phyloP scores from a whole-genome alignment of 2,113 vertebrate genomes.

The Chauna torquata region DNA sequence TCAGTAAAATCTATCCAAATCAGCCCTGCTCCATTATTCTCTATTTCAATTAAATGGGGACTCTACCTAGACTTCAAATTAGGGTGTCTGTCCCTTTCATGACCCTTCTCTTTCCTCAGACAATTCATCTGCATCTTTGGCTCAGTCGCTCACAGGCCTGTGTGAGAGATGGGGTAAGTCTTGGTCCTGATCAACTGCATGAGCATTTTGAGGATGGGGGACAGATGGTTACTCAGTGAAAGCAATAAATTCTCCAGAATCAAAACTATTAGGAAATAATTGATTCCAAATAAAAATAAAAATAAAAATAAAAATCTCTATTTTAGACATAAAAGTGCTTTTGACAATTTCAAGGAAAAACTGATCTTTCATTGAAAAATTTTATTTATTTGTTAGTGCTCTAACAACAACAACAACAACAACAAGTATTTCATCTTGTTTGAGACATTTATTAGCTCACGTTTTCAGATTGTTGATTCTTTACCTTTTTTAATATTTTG shows the following conservation, averaged over 20 bases:
- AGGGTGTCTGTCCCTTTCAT: fast-evolving
- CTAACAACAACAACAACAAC: not conserved
- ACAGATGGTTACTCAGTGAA: not conserved
- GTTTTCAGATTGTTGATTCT: not conserved
- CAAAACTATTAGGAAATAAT: not conserved
- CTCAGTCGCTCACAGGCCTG: not conserved
- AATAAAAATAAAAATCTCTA: no score
- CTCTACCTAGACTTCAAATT: not conserved
- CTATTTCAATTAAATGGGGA: not conserved
- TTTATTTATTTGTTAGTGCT: not conserved
- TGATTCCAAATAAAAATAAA: not conserved
- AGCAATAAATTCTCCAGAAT: not conserved
- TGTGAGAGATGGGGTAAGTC: fast-evolving
- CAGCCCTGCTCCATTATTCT: not conserved
- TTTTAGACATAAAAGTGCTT: not conserved
- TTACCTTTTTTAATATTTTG: not conserved
- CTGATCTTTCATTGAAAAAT: not conserved
- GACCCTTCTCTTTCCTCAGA: not conserved
- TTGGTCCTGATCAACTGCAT: not conserved
- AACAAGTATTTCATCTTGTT: not conserved
- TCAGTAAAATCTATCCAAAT: not conserved
- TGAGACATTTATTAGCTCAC: not conserved
- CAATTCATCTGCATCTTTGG: not conserved
- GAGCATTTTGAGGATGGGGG: not conserved
- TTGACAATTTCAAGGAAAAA: not conserved